phyloP scores from a whole-genome alignment of 2,113 vertebrate genomes.

The Calcarius ornatus region DNA sequence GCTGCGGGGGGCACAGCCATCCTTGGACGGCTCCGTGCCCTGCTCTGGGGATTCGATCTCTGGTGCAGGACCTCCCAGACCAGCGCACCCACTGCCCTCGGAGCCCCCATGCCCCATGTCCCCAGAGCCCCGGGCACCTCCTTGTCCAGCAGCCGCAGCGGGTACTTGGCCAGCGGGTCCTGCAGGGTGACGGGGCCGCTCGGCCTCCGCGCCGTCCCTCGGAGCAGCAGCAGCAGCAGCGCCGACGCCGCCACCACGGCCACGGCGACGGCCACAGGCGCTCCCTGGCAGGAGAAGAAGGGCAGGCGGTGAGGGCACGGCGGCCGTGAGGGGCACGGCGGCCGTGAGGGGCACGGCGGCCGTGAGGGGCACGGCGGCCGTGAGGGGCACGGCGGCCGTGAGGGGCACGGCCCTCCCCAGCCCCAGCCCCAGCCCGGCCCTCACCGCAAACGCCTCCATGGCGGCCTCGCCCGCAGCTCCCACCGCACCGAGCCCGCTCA shows the following conservation, averaged over 20 bases:
- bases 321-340: background rate
- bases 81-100: fast-evolving
- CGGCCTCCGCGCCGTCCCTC: slow-evolving; percentile 1
- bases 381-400: too few species aligned
- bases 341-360: background rate
- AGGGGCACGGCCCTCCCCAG: too few species aligned
- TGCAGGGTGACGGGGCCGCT: slow-evolving; percentile 73
- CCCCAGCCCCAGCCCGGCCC: background rate
- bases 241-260: slow-evolving; percentile 47
- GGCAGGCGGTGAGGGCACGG: too few species aligned
- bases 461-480: background rate
- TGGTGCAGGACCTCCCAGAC: background rate
- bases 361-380: too few species aligned
- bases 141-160: slow-evolving; percentile 81
- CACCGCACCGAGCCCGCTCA: too few species aligned
- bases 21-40: fast-evolving
- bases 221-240: slow-evolving; percentile 70
- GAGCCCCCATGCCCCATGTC: fast-evolving
- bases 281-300: background rate
- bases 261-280: slow-evolving; percentile 54
- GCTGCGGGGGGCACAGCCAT: background rate
- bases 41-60: fast-evolving
- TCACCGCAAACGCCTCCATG: background rate
- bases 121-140: slow-evolving; percentile 70
- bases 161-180: slow-evolving; percentile 80